Evolutionary conservation across 2,797 vertebrate genomes (phyloP), one percentile per base, ranked within the genome.

Genomic region (Staurois parvus): DNA sequence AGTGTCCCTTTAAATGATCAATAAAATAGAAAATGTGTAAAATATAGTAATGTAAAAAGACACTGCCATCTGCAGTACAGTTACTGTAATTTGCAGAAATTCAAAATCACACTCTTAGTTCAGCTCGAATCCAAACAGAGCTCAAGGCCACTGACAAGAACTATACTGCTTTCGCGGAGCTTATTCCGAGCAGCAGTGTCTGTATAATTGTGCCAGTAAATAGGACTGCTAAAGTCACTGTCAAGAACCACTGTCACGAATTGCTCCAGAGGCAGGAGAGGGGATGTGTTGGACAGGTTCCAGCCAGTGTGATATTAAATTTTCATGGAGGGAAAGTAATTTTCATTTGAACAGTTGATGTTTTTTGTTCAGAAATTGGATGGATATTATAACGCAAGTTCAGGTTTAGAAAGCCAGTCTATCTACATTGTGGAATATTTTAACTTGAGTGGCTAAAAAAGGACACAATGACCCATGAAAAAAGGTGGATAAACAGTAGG

Each of bases 41-140:
- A 29, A 64, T 45, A 67, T 26, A 68, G 29, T 85, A 52, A 70
- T 81, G 32, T 81, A 81, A 26, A 72, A 81, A 76, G 28, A 72
- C 45, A 85, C 72, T 76, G 84, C 84, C 84, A 85, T 70, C 84
- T 85, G 84, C 84, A 85, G 84, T 37, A 34, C 78, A 48, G 24
- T 76, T 2, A 15, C 13, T 80, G 79, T 42, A 85, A 72, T 72
- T 76, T 75, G 28, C 64, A 76, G 79, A 29, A 32, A 29, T 79
- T 79, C 17, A 72, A 59, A 72, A 13, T 67, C 40, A 72, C 68
- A 48, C 59, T 15, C 28, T 42, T 45, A 70, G n/a, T 75, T 37
- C 40, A 70, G 52, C 17, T 59, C 32, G 37, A 52, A 74, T 76
- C 62, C 45, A 52, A 26, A 12, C 24, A 59, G 26, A 59, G 42